A percentile compares a stretch with the other conserved stretches of the same genome.
Evolutionary conservation across 1,140 invertebrate genomes (phyloP).

Genomic region (Pogonus chalceus): DNA sequence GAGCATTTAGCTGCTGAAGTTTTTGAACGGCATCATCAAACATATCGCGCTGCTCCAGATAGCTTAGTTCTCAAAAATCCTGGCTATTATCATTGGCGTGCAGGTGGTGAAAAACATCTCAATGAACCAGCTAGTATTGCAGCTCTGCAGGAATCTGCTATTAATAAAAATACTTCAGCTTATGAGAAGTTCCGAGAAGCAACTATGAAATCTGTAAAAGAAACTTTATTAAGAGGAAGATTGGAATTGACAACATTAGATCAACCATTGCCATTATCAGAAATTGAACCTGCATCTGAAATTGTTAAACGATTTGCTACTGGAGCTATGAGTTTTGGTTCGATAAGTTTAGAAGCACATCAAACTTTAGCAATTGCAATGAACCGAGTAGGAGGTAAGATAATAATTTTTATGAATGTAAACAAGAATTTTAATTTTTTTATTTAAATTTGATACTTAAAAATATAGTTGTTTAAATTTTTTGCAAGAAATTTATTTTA

Average conservation of each 20-base stretch:
- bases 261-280: constrained; percentile 66
- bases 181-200: constrained; percentile 85
- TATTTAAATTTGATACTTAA: too few species aligned
- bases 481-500: too few species aligned
- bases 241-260: constrained; percentile 72
- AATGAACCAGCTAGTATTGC: constrained; percentile 93
- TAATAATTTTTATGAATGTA: constrained; percentile 35
- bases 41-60: constrained; percentile 67
- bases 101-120: constrained; percentile 95
- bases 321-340: constrained; percentile 89
- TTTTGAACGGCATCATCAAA: constrained; percentile 69
- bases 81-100: constrained; percentile 91
- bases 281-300: constrained; percentile 86
- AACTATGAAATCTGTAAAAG: constrained; percentile 73
- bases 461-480: too few species aligned
- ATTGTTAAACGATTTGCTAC: constrained; percentile 86
- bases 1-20: constrained; percentile 83
- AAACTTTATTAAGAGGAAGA: constrained; percentile 88
- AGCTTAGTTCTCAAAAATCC: constrained; percentile 80
- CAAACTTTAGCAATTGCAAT: constrained; percentile 91
- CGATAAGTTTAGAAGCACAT: constrained; percentile 89
- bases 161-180: constrained; percentile 66
- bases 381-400: constrained; percentile 81
- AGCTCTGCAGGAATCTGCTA: constrained; percentile 82
- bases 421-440: constrained; percentile 1